Conservation (phyloP, 1,140 invertebrate species). For the Drosophila lowei region DNA sequence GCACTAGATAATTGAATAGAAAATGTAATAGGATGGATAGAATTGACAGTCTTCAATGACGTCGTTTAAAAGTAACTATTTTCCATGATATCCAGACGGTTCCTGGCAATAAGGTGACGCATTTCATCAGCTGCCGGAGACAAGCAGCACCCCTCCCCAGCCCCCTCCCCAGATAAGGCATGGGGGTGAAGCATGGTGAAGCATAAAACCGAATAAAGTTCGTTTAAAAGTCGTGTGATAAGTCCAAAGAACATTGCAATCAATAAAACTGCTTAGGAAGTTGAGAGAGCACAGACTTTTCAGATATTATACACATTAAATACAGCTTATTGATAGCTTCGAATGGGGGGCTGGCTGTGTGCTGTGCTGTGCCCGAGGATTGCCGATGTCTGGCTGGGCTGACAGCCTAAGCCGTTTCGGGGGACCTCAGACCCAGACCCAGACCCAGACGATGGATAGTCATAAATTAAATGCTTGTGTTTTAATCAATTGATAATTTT, state of each 20-base stretch:
- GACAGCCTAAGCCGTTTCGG: slow-evolving; percentile 24
- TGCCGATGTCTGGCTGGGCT: slow-evolving; percentile 11
- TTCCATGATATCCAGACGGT: not conserved
- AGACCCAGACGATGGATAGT: slow-evolving; percentile 14
- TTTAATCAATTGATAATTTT: slow-evolving; percentile 56
- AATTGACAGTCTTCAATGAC: too few species aligned
- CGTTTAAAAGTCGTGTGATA: slow-evolving; percentile 27
- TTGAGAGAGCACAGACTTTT: slow-evolving; percentile 1
- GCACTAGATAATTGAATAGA: too few species aligned
- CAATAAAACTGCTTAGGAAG: slow-evolving; percentile 24
- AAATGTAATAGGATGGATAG: too few species aligned
- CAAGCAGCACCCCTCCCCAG: not conserved
- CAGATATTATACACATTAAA: slow-evolving; percentile 33
- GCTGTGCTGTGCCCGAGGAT: not conserved
- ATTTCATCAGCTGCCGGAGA: slow-evolving; percentile 5
- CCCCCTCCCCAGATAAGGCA: slow-evolving; percentile 15
- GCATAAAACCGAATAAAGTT: not conserved
- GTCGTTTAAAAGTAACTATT: too few species aligned
- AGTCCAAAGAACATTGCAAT: slow-evolving; percentile 57
- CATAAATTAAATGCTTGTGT: slow-evolving; percentile 50
- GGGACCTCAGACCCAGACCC: not conserved
- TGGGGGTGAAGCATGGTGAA: not conserved
- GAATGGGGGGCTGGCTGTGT: too few species aligned
- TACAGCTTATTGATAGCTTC: slow-evolving; percentile 11
- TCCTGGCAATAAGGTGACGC: slow-evolving; percentile 10